Percentiles rank a stretch among this genome's conserved stretches.
Conservation (phyloP, 1,140 invertebrate species). For the roundworm (Caenorhabditis elegans) region WBcel235 BX284602.5:580501-581000, state of each 20-base stretch:
- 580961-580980: no score
- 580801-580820: constrained; percentile 5
- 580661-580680: constrained; percentile 33
- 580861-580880: not conserved
- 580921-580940: not conserved
- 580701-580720: constrained; percentile 49
- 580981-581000: constrained; percentile 39
- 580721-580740: constrained; percentile 44
- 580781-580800: no score
- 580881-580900: not conserved
- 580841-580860: not conserved
- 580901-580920: constrained; percentile 1
- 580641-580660: constrained; percentile 42
- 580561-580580: no score
- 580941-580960: no score
- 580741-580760: constrained; percentile 41
- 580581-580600: not conserved
- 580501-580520: not conserved
- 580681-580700: constrained; percentile 38
- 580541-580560: no score
- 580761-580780: no score
- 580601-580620: not conserved
- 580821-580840: not conserved
- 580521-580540: not conserved
- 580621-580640: constrained; percentile 47